Evolutionary conservation across 23 tunicate species (phyloP), one percentile per base, ranked within the genome.

Genomic region (Oikopleura dioica): DNA sequence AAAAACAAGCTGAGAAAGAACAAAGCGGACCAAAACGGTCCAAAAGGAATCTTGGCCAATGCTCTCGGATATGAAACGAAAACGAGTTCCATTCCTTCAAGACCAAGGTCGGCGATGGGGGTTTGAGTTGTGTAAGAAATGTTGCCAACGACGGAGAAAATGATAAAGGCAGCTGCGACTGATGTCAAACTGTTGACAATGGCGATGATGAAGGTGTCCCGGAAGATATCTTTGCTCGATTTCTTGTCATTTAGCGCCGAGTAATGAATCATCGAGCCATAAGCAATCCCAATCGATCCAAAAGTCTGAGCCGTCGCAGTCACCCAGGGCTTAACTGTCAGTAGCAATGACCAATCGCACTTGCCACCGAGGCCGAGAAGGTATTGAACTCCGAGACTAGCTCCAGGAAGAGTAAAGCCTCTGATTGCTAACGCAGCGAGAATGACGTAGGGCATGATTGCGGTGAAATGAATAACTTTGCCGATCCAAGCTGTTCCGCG

Each of bases 281-380:
- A 92, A 0, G 80, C 83, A 37, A 92, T 85, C 12, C 97, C 97
- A 69, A 92, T 82, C 0, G 92, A 82, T 77, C 80, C 82, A 44
- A 92, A 92, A 51, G 68, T 82, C 59, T 92, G 97, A 23, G 87
- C 97, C 5, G 94, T 91, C 16, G 97, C 97, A 33, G 77, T 80
- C 29, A 92, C 79, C 97, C 97, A 92, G 4, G 85, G 81, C 80
- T 89, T 37, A 16, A 50, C 26, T 35, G 30, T 0, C n/a, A 50
- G 1, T 0, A 0, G 76, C 50, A 1, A 77, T 80, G 59, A 82
- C 79, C 37, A 78, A 37, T 31, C 87, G 69, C 55, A 82, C 77
- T 35, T 33, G 12, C 97, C 97, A 85, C 2, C 68, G 75, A 16
- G 33, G 87, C 37, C 51, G 69, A 35, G 85, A 37, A 92, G 85